Conservation (phyloP, 2,888 invertebrate species). For the Ariolimax columbianus region DNA sequence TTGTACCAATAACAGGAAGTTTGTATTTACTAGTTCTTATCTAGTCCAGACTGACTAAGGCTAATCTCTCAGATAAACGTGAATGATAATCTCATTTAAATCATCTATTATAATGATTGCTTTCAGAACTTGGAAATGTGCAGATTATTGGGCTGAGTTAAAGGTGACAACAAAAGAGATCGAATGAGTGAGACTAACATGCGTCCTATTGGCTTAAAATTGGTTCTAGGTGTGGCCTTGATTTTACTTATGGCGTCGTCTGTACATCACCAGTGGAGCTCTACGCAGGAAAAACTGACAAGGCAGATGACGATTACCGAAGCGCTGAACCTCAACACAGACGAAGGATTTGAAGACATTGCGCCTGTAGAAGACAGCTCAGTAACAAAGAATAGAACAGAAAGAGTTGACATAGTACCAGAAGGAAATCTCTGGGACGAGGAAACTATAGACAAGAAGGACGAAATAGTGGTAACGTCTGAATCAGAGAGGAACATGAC, state of each 20-base stretch:
- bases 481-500: neutral
- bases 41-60: no score
- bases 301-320: neutral
- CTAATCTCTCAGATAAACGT: no score
- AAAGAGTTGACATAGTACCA: neutral
- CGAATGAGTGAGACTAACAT: neutral
- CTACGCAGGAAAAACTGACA: neutral
- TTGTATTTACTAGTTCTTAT: no score
- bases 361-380: no score
- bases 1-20: no score
- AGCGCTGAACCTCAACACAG: no score
- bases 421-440: neutral
- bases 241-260: neutral
- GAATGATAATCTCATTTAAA: no score
- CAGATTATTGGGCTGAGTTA: neutral
- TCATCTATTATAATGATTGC: neutral
- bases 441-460: neutral
- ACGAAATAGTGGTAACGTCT: neutral
- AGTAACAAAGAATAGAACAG: neutral
- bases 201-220: slow-evolving; percentile 11
- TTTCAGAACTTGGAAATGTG: neutral
- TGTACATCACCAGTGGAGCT: slow-evolving; percentile 23
- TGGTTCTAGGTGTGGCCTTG: neutral
- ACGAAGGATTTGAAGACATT: neutral
- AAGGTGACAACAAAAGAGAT: neutral